Evolutionary conservation across 2,113 vertebrate genomes (phyloP), one percentile per base, ranked within the genome.

Genomic region (Rutilus rutilus): DNA sequence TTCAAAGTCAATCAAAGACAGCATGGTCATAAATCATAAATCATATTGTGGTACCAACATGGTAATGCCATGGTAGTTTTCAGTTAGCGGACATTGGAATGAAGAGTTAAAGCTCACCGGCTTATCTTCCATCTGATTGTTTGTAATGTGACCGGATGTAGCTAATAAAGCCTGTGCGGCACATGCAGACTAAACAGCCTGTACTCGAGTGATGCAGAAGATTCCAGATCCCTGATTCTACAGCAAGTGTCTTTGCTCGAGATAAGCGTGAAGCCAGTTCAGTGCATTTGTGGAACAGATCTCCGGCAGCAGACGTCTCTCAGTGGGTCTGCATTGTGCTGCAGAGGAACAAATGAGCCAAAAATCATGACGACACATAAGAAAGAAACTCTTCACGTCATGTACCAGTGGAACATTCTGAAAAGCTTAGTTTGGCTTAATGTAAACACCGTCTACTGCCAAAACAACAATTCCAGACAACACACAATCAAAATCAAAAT

Each of bases 61-160:
- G 47, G 47, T 50, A 50, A 74, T 74, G 23, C 8, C 17, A 71
- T 23, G 36, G 4, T 42, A n/a, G 10, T 7, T 12, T 74, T 15
- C 3, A 15, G 25, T 21, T 76, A 30, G 15, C 19, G 1, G 25
- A 77, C 47, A 33, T 25, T 25, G 11, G 1, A 19, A 17, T 11
- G 25, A 52, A 23, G 74, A 21, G 74, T 76, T 52, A 74, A 57
- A 17, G 19, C 15, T 36, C 10, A 2, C 2, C 52, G 14, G 52
- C 52, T 36, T 39, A 36, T 78, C 76, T 59, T 10, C 11, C 17
- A 57, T 57, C 10, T 78, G 45, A 21, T 27, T 78, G 76, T 59
- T 36, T 59, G 30, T n/a, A 47, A n/a, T n/a, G 19, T 78, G 52
- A 59, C 76, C 39, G 76, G 52, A 78, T 59, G 76, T 39, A 59